phyloP scores from a whole-genome alignment of 1,140 invertebrate species.

The Heliconius eleuchia region DNA sequence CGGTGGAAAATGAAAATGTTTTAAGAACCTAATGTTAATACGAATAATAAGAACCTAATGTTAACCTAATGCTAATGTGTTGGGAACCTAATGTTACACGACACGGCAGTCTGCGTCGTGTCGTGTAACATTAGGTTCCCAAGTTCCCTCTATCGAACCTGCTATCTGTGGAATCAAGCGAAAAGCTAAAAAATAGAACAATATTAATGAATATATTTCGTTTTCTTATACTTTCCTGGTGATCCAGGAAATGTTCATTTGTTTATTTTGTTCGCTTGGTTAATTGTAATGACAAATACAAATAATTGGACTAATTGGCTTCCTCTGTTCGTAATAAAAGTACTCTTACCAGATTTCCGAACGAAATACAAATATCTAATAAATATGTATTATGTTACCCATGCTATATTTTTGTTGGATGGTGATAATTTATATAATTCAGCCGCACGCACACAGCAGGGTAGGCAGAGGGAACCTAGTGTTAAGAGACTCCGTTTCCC shows the following conservation, averaged over 20 bases:
- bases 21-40: too few relatives aligned
- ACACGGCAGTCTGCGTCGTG: too few relatives aligned
- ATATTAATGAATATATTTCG: not conserved
- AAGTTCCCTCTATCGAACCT: too few relatives aligned
- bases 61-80: too few relatives aligned
- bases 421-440: slow-evolving; percentile 31
- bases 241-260: slow-evolving; percentile 16
- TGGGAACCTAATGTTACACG: too few relatives aligned
- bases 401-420: slow-evolving; percentile 10
- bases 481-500: too few relatives aligned
- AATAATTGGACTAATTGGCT: slow-evolving; percentile 45
- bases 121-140: too few relatives aligned
- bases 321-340: slow-evolving; percentile 34
- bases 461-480: too few relatives aligned
- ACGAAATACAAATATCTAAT: slow-evolving; percentile 10
- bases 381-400: slow-evolving; percentile 4
- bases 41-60: too few relatives aligned
- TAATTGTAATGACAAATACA: slow-evolving; percentile 40
- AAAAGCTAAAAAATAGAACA: not conserved
- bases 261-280: slow-evolving; percentile 48
- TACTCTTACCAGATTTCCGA: not conserved
- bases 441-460: too few relatives aligned
- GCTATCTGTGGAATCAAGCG: too few relatives aligned
- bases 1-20: too few relatives aligned
- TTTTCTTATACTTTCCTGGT: slow-evolving; percentile 3